Evolutionary conservation across 2,888 invertebrate genomes (phyloP).

Genomic region (Synergus japonicus): DNA sequence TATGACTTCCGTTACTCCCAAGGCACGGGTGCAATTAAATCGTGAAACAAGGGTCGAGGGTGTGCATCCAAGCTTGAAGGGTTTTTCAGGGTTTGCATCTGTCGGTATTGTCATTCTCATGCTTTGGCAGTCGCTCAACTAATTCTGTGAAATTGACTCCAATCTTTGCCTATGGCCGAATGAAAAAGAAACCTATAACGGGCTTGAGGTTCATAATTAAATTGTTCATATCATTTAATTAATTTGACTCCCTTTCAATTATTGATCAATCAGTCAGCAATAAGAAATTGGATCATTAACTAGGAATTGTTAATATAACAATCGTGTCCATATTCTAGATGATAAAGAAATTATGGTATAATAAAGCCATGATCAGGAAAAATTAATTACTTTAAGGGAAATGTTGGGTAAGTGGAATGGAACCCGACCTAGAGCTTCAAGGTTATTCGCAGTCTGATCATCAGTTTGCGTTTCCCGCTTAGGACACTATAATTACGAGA

Average conservation of each 20-base stretch:
- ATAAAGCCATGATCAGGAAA: too few species aligned
- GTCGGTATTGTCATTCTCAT: slow-evolving; percentile 50
- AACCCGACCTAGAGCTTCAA: background rate
- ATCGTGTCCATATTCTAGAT: too few species aligned
- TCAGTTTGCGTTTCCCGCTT: slow-evolving; percentile 9
- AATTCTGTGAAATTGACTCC: slow-evolving; percentile 5
- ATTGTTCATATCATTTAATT: background rate
- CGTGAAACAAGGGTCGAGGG: slow-evolving; percentile 65
- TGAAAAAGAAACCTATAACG: background rate
- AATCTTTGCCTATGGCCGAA: background rate
- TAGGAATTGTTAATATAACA: too few species aligned
- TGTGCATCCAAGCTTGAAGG: slow-evolving; percentile 53
- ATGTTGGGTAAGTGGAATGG: background rate
- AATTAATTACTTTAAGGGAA: too few species aligned
- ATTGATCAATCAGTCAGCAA: too few species aligned
- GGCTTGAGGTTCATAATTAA: background rate
- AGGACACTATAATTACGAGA: background rate
- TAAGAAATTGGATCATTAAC: background rate
- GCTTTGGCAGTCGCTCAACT: slow-evolving; percentile 47
- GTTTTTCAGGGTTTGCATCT: slow-evolving; percentile 55
- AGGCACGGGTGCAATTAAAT: slow-evolving; percentile 63
- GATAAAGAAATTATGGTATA: too few species aligned
- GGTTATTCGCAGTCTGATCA: background rate
- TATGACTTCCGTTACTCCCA: slow-evolving; percentile 37
- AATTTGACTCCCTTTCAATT: background rate